These are phyloP conservation scores for Sisor rabdophorus DNA, from an alignment of 2,113 vertebrate genomes.

Conservation along the genomic window DNA sequence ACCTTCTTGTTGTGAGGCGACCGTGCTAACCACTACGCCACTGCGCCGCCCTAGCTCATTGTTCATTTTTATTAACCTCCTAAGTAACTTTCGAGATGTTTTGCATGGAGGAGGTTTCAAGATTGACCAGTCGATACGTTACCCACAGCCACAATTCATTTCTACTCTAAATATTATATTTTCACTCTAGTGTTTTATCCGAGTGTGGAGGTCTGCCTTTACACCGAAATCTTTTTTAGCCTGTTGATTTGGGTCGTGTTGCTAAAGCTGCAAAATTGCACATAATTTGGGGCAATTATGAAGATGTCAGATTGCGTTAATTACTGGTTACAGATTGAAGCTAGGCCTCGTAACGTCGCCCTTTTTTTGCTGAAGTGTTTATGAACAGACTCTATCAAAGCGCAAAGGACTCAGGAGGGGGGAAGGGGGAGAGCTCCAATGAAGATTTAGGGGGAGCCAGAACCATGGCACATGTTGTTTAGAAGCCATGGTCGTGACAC, in stretches of 20 bases:
- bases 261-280: not conserved
- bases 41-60: too few species aligned
- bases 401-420: too few species aligned
- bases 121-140: not conserved
- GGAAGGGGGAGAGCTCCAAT: not conserved
- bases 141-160: not conserved
- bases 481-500: not conserved
- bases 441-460: constrained; percentile 14
- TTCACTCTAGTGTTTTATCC: not conserved
- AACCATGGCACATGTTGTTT: constrained; percentile 3
- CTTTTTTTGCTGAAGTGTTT: not conserved
- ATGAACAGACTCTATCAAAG: not conserved
- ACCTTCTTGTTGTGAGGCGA: too few species aligned
- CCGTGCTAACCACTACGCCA: too few species aligned
- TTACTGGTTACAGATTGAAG: not conserved
- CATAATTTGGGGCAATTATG: not conserved
- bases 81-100: not conserved
- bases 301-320: not conserved
- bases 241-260: not conserved
- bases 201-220: not conserved
- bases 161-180: not conserved
- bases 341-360: not conserved
- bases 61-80: not conserved
- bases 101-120: not conserved
- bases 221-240: not conserved